phyloP scores from a whole-genome alignment of 2,888 invertebrate species.

The Mimumesa dahlbomi region DNA sequence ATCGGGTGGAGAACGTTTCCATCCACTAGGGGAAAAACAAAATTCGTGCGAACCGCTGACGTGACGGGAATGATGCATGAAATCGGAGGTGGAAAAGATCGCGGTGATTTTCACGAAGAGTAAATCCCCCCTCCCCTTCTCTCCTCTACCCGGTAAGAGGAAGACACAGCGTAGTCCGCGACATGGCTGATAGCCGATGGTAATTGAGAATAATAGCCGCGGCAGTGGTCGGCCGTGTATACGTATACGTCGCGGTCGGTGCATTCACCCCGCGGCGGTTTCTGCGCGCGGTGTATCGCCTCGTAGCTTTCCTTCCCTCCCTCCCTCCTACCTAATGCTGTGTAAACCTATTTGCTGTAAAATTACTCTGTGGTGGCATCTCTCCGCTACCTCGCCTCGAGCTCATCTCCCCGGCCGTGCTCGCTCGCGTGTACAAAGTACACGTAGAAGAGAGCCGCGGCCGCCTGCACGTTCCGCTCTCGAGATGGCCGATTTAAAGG shows the following conservation, averaged over 20 bases:
- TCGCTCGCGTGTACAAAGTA: slow-evolving; percentile 41
- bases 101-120: slow-evolving; percentile 33
- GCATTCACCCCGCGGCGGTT: slow-evolving; percentile 60
- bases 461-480: slow-evolving; percentile 8
- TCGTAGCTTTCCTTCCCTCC: slow-evolving; percentile 31
- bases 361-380: slow-evolving; percentile 67
- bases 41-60: too few species aligned
- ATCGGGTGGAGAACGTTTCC: too few species aligned
- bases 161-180: slow-evolving; percentile 34
- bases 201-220: slow-evolving; percentile 66
- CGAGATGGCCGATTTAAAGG: not conserved
- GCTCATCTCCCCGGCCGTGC: slow-evolving; percentile 48
- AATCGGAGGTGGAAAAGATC: slow-evolving; percentile 9
- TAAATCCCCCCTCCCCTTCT: slow-evolving; percentile 7
- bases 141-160: slow-evolving; percentile 6
- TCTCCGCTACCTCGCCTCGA: slow-evolving; percentile 62
- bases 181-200: slow-evolving; percentile 63
- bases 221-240: slow-evolving; percentile 28
- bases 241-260: slow-evolving; percentile 44
- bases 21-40: too few species aligned
- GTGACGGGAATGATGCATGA: too few species aligned
- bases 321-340: slow-evolving; percentile 50
- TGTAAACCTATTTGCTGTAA: slow-evolving; percentile 68
- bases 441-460: slow-evolving; percentile 4
- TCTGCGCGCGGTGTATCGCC: slow-evolving; percentile 49